phyloP scores from a whole-genome alignment of 2,888 invertebrate genomes.

The Chalcis sispes region DNA sequence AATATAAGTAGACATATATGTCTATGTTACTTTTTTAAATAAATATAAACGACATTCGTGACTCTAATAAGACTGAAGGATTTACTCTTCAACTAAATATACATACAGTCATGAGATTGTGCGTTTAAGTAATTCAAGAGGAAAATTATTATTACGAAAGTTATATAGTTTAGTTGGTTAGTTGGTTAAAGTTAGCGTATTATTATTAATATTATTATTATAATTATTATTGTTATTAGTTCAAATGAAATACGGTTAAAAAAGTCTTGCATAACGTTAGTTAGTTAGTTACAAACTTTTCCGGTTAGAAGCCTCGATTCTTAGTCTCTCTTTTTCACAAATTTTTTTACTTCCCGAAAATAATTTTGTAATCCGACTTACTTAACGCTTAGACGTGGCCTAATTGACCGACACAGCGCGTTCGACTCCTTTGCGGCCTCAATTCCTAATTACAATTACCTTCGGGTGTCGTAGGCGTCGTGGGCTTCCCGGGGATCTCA shows the following conservation, averaged over 20 bases:
- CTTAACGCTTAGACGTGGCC: conserved; percentile 76
- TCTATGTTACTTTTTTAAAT: not conserved
- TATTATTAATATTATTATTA: conserved; percentile 4
- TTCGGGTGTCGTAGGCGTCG: conserved; percentile 76
- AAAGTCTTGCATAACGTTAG: conserved; percentile 11
- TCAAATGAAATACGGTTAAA: conserved; percentile 18
- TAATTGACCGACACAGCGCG: conserved; percentile 75
- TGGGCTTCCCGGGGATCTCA: conserved; percentile 77
- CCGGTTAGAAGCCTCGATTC: conserved; percentile 47
- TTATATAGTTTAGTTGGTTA: too few species aligned
- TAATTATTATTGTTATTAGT: conserved; percentile 25
- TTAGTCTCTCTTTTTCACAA: conserved; percentile 51
- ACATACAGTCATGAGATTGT: conserved; percentile 10
- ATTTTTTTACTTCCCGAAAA: conserved; percentile 51
- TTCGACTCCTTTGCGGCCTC: conserved; percentile 74
- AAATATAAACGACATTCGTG: conserved; percentile 19
- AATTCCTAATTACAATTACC: conserved; percentile 77
- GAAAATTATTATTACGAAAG: conserved; percentile 35
- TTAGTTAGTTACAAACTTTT: conserved; percentile 33
- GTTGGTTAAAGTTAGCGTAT: conserved; percentile 16
- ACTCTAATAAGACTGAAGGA: conserved; percentile 18
- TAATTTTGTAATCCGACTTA: conserved; percentile 72
- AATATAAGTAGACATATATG: not conserved
- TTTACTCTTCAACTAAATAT: conserved; percentile 1
- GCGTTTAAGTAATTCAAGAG: conserved; percentile 18